Conservation (phyloP, 2,888 invertebrate species). For the Phytoseiulus persimilis region DNA sequence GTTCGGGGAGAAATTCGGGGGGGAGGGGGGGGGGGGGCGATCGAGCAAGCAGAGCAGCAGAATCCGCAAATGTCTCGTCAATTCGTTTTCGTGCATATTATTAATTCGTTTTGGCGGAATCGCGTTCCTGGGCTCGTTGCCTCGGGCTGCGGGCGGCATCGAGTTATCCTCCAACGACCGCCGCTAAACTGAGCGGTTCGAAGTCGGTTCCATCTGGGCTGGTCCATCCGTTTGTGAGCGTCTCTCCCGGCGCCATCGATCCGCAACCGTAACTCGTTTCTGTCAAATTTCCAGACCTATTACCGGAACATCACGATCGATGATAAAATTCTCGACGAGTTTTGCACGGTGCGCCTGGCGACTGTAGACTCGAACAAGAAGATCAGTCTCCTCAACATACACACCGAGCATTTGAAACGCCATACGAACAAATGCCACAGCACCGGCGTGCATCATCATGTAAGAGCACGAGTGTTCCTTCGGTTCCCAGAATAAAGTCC, state of each 20-base stretch:
- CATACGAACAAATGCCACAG: conserved; percentile 18
- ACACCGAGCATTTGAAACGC: conserved; percentile 29
- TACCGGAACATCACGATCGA: conserved; percentile 36
- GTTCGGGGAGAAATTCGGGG: too few relatives aligned
- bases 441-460: conserved; percentile 20
- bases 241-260: background rate
- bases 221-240: background rate
- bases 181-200: too few relatives aligned
- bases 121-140: background rate
- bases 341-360: conserved; percentile 29
- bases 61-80: background rate
- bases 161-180: background rate
- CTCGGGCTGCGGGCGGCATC: background rate
- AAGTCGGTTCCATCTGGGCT: background rate
- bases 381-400: conserved; percentile 23
- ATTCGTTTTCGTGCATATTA: background rate
- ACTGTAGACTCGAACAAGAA: conserved; percentile 34
- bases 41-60: background rate
- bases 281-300: conserved; percentile 6
- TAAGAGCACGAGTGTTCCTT: background rate
- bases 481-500: too few relatives aligned
- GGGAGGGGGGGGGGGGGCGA: too few relatives aligned
- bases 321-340: conserved; percentile 12
- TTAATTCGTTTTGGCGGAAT: background rate
- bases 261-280: too few relatives aligned